Evolutionary conservation across 2,113 vertebrate genomes (phyloP).

Genomic region (Hyla sarda): DNA sequence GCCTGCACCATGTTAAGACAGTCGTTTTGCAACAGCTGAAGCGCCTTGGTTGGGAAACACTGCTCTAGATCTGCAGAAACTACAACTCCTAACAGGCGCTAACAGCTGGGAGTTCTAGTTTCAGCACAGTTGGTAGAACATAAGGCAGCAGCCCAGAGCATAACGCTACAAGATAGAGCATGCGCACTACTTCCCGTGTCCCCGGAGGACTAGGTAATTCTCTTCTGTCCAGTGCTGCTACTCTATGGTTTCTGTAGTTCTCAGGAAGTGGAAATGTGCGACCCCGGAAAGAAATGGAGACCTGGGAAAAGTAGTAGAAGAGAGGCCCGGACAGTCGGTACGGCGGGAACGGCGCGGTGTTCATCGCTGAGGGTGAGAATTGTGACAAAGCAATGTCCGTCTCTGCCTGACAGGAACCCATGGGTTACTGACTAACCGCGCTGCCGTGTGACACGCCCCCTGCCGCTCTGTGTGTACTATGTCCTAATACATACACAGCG

Average conservation of each 20-base stretch:
- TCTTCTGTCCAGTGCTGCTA: not conserved
- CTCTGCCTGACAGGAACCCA: not conserved
- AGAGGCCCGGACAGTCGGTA: not conserved
- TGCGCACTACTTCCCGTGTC: not conserved
- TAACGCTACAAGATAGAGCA: not conserved
- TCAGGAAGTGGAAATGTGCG: conserved; percentile 5
- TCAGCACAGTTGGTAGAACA: not conserved
- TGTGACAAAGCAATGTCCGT: not conserved
- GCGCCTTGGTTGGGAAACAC: too few species aligned
- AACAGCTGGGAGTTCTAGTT: not conserved
- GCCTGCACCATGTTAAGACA: too few species aligned
- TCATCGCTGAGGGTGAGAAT: conserved; percentile 36
- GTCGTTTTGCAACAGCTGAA: too few species aligned
- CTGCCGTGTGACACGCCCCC: not conserved
- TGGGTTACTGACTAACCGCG: not conserved
- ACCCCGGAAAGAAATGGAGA: conserved; percentile 23
- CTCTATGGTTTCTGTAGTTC: not conserved
- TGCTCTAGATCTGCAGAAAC: too few species aligned
- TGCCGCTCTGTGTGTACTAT: not conserved
- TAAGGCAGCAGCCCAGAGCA: not conserved
- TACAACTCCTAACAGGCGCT: too few species aligned
- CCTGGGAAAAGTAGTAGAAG: conserved; percentile 27
- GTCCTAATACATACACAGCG: not conserved
- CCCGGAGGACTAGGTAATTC: not conserved
- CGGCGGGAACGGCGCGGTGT: not conserved